Evolutionary conservation across 2,797 vertebrate genomes (phyloP).

Genomic region (Sparus aurata): DNA sequence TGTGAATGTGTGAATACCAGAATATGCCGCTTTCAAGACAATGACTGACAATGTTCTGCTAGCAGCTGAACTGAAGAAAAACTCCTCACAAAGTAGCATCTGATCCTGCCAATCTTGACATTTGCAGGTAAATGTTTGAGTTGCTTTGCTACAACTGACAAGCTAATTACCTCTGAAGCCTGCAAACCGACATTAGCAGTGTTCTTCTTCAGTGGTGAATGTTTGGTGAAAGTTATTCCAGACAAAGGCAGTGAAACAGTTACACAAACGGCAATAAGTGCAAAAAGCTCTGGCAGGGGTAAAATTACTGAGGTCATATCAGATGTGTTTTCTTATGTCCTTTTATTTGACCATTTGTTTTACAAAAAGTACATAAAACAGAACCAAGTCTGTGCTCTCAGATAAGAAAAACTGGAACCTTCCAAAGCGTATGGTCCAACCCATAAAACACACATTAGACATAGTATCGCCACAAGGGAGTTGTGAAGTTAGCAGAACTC

Average conservation of each 20-base stretch:
- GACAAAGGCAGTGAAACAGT: neutral
- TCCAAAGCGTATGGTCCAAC: conserved; percentile 6
- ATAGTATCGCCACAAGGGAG: conserved; percentile 30
- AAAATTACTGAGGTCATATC: neutral
- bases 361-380: conserved; percentile 1
- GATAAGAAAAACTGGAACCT: neutral
- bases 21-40: no score
- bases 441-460: conserved; percentile 42
- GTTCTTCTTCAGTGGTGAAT: neutral
- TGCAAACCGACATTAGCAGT: neutral
- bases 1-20: no score
- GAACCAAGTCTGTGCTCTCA: conserved; percentile 1
- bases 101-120: neutral
- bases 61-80: neutral
- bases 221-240: neutral
- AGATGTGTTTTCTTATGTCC: neutral
- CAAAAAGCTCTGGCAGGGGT: neutral
- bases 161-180: neutral
- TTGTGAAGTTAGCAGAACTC: conserved; percentile 35
- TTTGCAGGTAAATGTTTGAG: no score
- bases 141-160: neutral
- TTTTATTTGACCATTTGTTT: conserved; percentile 10
- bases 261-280: no score
- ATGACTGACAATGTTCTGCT: neutral
- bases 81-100: neutral